Conservation (phyloP, 2,888 invertebrate species). For the Eubasilissa splendida region DNA sequence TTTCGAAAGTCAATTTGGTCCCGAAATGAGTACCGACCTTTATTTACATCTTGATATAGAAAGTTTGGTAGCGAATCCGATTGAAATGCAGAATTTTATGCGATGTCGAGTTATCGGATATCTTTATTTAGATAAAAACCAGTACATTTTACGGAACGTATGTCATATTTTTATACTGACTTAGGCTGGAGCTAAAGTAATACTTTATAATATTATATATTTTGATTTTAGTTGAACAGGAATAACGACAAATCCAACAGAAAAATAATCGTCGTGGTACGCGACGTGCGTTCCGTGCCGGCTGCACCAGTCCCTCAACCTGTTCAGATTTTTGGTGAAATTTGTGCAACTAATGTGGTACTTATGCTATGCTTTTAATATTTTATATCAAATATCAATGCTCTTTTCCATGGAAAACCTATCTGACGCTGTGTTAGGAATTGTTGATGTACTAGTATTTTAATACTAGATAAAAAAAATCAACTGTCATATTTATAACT, state of each 20-base stretch:
- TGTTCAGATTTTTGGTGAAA: constrained; percentile 45
- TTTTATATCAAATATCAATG: too few relatives aligned
- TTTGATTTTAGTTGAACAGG: constrained; percentile 5
- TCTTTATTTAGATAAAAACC: constrained; percentile 10
- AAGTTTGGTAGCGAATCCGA: neutral
- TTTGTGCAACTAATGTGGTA: neutral
- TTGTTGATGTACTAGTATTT: too few relatives aligned
- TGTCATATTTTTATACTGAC: neutral
- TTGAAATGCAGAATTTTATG: neutral
- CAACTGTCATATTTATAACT: too few relatives aligned
- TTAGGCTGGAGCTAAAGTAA: neutral
- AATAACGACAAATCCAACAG: constrained; percentile 6
- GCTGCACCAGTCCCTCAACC: constrained; percentile 29
- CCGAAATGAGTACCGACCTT: neutral
- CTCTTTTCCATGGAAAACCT: too few relatives aligned
- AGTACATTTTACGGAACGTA: constrained; percentile 22
- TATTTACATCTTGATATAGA: neutral
- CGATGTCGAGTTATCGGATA: constrained; percentile 33
- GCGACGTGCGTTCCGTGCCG: neutral
- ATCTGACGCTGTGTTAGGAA: too few relatives aligned
- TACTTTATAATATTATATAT: neutral
- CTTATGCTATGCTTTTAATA: too few relatives aligned
- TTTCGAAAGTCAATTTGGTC: too few relatives aligned
- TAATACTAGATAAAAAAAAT: too few relatives aligned
- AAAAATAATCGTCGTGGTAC: constrained; percentile 20